These are phyloP conservation scores for Argyra leucocephala DNA, from an alignment of 2,888 invertebrate species.

Conservation along the genomic window DNA sequence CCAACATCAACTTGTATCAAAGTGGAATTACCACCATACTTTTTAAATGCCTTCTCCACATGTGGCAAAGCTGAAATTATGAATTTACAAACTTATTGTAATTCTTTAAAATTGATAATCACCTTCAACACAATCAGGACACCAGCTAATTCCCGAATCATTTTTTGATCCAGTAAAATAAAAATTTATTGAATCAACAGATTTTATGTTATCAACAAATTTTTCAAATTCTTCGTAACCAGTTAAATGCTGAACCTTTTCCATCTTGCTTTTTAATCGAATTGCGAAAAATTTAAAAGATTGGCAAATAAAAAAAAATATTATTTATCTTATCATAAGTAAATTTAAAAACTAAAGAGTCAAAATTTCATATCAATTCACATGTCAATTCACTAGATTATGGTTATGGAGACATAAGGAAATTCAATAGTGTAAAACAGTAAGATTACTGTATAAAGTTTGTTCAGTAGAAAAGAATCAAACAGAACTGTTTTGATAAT, in stretches of 20 bases:
- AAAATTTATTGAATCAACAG: conserved; percentile 32
- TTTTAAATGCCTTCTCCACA: conserved; percentile 52
- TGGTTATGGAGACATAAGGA: too few species aligned
- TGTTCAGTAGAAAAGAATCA: too few species aligned
- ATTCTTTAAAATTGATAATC: conserved; percentile 14
- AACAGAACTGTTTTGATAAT: too few species aligned
- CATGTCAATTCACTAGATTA: too few species aligned
- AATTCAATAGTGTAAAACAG: too few species aligned
- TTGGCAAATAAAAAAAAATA: too few species aligned
- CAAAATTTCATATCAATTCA: too few species aligned
- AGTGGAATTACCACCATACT: conserved; percentile 47
- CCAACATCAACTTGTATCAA: conserved; percentile 69
- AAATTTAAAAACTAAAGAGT: too few species aligned
- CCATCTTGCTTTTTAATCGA: too few species aligned
- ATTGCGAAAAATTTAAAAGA: too few species aligned
- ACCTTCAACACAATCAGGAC: conserved; percentile 76
- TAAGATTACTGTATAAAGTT: too few species aligned
- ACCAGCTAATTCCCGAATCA: conserved; percentile 64
- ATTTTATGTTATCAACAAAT: conserved; percentile 22
- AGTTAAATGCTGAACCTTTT: not conserved
- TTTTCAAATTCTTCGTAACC: conserved; percentile 46
- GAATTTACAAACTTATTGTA: conserved; percentile 7
- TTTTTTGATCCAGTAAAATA: conserved; percentile 53
- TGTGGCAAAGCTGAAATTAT: conserved; percentile 59
- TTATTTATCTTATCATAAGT: too few species aligned